Percentiles rank a stretch among this genome's conserved stretches.
phyloP scores from a whole-genome alignment of 2,113 vertebrate genomes.

The Condylura cristata region DNA sequence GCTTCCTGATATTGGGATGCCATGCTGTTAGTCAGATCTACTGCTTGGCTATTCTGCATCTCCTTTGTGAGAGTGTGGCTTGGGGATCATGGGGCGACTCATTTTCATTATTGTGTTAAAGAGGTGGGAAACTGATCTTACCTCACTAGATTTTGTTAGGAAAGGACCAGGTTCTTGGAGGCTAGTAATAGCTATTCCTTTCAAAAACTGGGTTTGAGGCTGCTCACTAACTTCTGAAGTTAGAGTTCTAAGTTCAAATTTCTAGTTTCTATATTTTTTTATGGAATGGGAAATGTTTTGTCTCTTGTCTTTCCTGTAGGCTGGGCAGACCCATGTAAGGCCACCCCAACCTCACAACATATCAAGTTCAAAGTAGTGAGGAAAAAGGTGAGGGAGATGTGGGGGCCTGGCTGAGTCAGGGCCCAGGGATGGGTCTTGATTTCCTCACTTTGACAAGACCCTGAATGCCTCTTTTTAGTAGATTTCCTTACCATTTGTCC shows the following conservation, averaged over 20 bases:
- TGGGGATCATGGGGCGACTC: not conserved
- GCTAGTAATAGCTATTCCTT: not conserved
- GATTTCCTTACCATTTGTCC: constrained; percentile 60
- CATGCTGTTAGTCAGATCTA: not conserved
- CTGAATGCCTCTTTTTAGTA: constrained; percentile 73
- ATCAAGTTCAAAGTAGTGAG: not conserved
- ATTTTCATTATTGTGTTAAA: not conserved
- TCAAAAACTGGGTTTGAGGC: not conserved
- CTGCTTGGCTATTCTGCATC: not conserved
- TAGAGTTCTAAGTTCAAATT: not conserved
- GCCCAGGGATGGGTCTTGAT: constrained; percentile 52
- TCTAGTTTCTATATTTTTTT: not conserved
- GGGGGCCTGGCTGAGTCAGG: not conserved
- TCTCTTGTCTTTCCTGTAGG: not conserved
- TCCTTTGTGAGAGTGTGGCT: not conserved
- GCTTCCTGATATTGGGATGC: not conserved
- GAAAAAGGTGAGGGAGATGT: not conserved
- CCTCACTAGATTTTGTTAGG: not conserved
- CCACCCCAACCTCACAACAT: too few species aligned
- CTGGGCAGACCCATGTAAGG: not conserved
- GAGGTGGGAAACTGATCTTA: not conserved
- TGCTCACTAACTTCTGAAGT: not conserved
- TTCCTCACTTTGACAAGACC: constrained; percentile 77
- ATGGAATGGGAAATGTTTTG: not conserved
- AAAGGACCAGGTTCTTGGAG: not conserved